Evolutionary conservation across 1,140 invertebrate genomes (phyloP).

Genomic region (Pemphigus obesinymphae): DNA sequence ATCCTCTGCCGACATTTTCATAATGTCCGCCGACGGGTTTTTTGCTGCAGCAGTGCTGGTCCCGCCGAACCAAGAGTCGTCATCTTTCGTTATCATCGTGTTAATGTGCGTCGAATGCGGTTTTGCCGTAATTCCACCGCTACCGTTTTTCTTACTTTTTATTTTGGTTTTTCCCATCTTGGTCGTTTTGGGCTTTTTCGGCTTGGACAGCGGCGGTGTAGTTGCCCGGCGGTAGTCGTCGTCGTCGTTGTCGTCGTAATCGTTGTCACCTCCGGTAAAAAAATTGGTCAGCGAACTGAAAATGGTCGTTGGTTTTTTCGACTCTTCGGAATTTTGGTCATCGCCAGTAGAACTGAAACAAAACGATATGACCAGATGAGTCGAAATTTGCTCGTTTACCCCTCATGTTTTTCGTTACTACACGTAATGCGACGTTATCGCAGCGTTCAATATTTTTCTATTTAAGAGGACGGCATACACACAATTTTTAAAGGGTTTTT

Average conservation of each 20-base stretch:
- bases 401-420: too few relatives aligned
- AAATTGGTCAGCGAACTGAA: neutral
- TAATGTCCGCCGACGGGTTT: too few relatives aligned
- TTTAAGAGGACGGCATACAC: too few relatives aligned
- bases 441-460: too few relatives aligned
- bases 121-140: neutral
- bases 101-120: neutral
- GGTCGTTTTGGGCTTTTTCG: neutral
- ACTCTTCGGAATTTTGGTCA: neutral
- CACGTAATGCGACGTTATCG: too few relatives aligned
- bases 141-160: neutral
- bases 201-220: neutral
- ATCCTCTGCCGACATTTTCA: too few relatives aligned
- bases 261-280: neutral
- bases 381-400: neutral
- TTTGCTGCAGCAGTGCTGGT: too few relatives aligned
- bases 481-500: neutral
- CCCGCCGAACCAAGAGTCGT: neutral
- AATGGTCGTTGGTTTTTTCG: neutral
- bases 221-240: fast-evolving
- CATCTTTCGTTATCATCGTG: neutral
- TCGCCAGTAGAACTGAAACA: neutral
- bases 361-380: neutral
- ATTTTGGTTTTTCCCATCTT: neutral
- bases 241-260: neutral